phyloP scores from a whole-genome alignment of 2,888 invertebrate genomes.

The Xestia c-nigrum region DNA sequence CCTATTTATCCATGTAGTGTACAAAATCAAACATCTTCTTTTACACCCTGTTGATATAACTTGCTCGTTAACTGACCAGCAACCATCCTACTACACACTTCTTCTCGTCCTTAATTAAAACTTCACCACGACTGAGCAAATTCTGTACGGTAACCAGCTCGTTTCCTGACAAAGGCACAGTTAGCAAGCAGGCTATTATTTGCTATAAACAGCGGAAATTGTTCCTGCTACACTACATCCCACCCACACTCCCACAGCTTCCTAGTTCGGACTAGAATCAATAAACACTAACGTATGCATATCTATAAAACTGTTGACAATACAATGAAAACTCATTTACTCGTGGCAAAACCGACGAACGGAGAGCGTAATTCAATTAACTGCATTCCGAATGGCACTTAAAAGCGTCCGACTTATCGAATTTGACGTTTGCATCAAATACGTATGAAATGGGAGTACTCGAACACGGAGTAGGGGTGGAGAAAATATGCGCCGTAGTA shows the following conservation, averaged over 20 bases:
- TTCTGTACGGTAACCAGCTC: neutral
- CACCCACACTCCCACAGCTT: neutral
- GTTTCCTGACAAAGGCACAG: constrained; percentile 7
- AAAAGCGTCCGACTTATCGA: constrained; percentile 77
- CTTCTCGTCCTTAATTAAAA: constrained; percentile 10
- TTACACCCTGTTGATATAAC: neutral
- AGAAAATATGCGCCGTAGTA: constrained; percentile 59
- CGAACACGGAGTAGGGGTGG: constrained; percentile 59
- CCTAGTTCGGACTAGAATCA: constrained; percentile 44
- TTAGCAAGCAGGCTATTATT: neutral
- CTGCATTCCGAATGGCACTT: constrained; percentile 75
- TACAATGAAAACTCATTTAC: constrained; percentile 69
- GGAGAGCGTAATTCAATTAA: constrained; percentile 76
- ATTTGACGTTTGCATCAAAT: constrained; percentile 78
- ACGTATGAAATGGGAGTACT: constrained; percentile 66
- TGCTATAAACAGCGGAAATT: constrained; percentile 16
- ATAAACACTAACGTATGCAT: constrained; percentile 46
- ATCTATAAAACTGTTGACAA: constrained; percentile 56
- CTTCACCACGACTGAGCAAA: neutral
- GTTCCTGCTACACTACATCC: neutral
- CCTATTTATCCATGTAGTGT: too few relatives aligned
- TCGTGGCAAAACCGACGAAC: constrained; percentile 68
- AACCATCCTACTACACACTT: neutral
- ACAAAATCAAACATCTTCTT: too few relatives aligned
- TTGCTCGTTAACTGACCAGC: neutral